phyloP scores from a whole-genome alignment of 2,113 vertebrate genomes.

The Perognathus longimembris region DNA sequence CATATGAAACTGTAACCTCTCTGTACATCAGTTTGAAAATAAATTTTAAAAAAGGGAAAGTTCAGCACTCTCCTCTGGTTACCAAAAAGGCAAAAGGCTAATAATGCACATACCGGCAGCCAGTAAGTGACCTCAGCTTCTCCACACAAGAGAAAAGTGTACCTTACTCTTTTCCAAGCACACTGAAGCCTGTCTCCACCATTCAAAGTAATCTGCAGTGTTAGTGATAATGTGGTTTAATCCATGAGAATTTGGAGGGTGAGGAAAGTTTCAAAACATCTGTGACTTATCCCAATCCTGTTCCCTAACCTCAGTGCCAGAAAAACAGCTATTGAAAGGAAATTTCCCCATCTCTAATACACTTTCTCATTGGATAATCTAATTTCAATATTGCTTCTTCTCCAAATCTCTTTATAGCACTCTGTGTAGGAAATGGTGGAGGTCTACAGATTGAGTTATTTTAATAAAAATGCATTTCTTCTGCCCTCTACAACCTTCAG shows the following conservation, averaged over 20 bases:
- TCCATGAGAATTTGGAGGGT: background rate
- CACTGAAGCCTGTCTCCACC: background rate
- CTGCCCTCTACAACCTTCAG: constrained; percentile 62
- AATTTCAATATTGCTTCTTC: background rate
- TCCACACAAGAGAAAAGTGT: background rate
- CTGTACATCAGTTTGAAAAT: too few relatives aligned
- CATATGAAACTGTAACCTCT: too few relatives aligned
- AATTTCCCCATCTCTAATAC: background rate
- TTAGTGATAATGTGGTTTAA: background rate
- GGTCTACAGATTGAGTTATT: background rate
- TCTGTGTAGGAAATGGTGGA: background rate
- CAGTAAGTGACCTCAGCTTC: background rate
- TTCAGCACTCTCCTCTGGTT: background rate
- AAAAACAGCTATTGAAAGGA: background rate
- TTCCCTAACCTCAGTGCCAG: background rate
- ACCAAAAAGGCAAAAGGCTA: background rate
- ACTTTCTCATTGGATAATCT: background rate
- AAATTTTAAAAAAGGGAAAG: too few relatives aligned
- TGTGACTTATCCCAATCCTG: background rate
- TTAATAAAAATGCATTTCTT: constrained; percentile 32
- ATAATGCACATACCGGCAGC: rapidly evolving
- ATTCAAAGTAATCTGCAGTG: background rate
- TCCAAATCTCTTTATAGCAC: background rate
- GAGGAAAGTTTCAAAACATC: background rate
- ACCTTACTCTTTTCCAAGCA: background rate